Percentiles rank a stretch among this genome's conserved stretches.
Conservation (phyloP, 2,797 vertebrate species). For the Myiotriccus ornatus region DNA sequence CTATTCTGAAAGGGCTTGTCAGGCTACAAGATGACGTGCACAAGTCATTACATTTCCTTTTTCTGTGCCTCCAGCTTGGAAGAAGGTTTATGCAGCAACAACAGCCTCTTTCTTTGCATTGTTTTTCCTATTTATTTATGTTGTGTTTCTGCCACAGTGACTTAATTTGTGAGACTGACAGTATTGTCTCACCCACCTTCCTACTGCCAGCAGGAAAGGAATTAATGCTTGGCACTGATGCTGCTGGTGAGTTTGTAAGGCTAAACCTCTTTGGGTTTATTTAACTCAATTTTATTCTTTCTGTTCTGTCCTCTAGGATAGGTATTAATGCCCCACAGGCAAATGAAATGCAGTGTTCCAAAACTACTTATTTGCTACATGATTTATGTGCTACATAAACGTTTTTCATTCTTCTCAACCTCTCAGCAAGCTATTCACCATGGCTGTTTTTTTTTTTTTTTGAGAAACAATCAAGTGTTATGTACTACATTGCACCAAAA, state of each 20-base stretch:
- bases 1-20: neutral
- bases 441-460: neutral
- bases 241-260: slow-evolving; percentile 42
- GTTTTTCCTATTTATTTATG: slow-evolving; percentile 31
- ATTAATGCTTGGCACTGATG: slow-evolving; percentile 49
- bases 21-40: slow-evolving; percentile 5
- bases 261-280: slow-evolving; percentile 49
- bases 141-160: slow-evolving; percentile 52
- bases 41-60: slow-evolving; percentile 25
- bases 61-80: slow-evolving; percentile 7
- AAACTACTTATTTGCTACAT: slow-evolving; percentile 10
- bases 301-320: slow-evolving; percentile 19
- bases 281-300: slow-evolving; percentile 44
- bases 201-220: slow-evolving; percentile 53
- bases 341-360: slow-evolving; percentile 24
- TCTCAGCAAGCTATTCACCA: neutral
- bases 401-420: slow-evolving; percentile 21
- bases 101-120: slow-evolving; percentile 15
- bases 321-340: slow-evolving; percentile 27
- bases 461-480: neutral
- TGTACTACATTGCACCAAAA: neutral
- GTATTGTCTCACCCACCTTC: slow-evolving; percentile 44
- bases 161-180: slow-evolving; percentile 49
- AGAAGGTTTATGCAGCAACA: slow-evolving; percentile 19
- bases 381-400: slow-evolving; percentile 31